Evolutionary conservation across 2,888 invertebrate genomes (phyloP).

Genomic region (Parapristionchus giblindavisi): DNA sequence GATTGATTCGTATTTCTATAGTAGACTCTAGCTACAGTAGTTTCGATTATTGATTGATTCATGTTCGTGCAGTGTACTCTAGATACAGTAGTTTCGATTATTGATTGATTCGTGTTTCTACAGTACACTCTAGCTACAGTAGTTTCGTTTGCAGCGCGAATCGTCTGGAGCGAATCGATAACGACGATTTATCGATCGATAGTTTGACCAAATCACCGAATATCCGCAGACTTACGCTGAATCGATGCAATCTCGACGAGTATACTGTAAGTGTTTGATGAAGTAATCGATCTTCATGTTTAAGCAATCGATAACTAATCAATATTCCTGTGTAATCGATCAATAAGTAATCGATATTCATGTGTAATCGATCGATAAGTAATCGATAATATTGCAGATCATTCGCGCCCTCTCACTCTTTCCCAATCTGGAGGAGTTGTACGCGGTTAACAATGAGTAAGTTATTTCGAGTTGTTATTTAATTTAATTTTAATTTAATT

Average conservation of each 20-base stretch:
- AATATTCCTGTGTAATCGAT: too few species aligned
- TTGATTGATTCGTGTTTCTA: neutral
- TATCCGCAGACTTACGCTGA: slow-evolving; percentile 12
- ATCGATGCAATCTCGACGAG: slow-evolving; percentile 30
- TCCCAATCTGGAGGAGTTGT: slow-evolving; percentile 26
- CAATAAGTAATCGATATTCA: too few species aligned
- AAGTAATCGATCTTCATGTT: neutral
- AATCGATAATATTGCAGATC: slow-evolving; percentile 22
- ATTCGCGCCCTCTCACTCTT: slow-evolving; percentile 12
- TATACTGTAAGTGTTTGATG: slow-evolving; percentile 13
- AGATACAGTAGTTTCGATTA: neutral
- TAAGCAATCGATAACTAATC: too few species aligned
- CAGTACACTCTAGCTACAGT: neutral
- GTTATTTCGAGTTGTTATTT: neutral
- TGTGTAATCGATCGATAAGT: neutral
- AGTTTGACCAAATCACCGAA: neutral
- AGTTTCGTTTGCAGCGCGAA: slow-evolving; percentile 5
- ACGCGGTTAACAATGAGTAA: slow-evolving; percentile 7
- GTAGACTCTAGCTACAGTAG: too few species aligned
- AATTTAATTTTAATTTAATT: too few species aligned
- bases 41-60: too few species aligned
- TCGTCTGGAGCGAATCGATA: slow-evolving; percentile 9
- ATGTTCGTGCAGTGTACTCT: too few species aligned
- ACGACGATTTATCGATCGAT: neutral
- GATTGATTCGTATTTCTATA: too few species aligned